Conservation (phyloP, 1,140 invertebrate species). For the Phymastichus coffea region DNA sequence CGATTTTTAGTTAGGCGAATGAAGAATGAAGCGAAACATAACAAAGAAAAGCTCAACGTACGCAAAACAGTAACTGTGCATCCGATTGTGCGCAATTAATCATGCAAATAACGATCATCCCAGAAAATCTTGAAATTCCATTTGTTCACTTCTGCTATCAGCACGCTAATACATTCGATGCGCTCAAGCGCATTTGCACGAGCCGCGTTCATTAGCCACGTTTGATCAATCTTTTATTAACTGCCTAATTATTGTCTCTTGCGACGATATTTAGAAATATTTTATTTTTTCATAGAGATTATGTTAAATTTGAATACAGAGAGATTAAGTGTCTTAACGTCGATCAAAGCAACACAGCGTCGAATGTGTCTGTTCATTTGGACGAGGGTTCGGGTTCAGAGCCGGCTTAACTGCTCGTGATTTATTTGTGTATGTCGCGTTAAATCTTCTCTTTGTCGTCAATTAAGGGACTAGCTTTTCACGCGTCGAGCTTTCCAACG, state of each 20-base stretch:
- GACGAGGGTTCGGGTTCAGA: slow-evolving; percentile 5
- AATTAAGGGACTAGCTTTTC: slow-evolving; percentile 21
- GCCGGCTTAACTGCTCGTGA: slow-evolving; percentile 7
- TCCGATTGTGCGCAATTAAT: slow-evolving; percentile 48
- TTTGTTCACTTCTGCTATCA: slow-evolving; percentile 47
- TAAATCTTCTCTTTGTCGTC: slow-evolving; percentile 24
- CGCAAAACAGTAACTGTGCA: too few relatives aligned
- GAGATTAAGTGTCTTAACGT: too few relatives aligned
- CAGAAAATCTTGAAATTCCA: slow-evolving; percentile 47
- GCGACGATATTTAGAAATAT: background rate
- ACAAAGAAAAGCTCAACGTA: too few relatives aligned
- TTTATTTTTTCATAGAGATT: background rate
- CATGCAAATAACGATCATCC: slow-evolving; percentile 49
- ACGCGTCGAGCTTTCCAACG: background rate
- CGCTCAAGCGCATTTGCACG: slow-evolving; percentile 22
- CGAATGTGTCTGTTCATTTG: background rate
- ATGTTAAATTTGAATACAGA: background rate
- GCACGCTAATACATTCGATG: slow-evolving; percentile 46
- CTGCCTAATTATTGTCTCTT: slow-evolving; percentile 42
- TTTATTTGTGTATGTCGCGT: slow-evolving; percentile 6
- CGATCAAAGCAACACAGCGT: background rate
- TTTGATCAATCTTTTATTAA: slow-evolving; percentile 44
- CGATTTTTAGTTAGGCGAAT: too few relatives aligned
- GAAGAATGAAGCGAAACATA: too few relatives aligned
- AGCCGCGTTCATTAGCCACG: slow-evolving; percentile 20